Evolutionary conservation across 2,797 vertebrate species (phyloP).

Genomic region (Apodemus agrarius): DNA sequence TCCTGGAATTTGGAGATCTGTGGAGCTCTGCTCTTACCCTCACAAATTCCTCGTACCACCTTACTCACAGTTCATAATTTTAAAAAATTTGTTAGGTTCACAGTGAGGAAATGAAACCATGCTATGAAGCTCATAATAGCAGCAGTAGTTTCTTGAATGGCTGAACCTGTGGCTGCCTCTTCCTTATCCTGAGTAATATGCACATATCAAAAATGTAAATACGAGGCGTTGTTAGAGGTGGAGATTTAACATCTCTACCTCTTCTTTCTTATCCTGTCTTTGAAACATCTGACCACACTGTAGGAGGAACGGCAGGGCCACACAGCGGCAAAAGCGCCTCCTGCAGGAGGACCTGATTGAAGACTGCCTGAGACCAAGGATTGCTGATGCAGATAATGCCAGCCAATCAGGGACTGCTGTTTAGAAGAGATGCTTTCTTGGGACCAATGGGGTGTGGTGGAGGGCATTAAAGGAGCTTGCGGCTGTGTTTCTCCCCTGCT

Average conservation of each 20-base stretch:
- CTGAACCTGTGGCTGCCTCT: neutral
- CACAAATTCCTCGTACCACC: neutral
- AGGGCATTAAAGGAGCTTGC: neutral
- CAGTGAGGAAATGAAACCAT: slow-evolving; percentile 14
- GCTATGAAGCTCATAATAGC: neutral
- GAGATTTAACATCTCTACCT: neutral
- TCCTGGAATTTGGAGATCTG: neutral
- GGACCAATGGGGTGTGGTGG: neutral
- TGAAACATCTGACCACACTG: neutral
- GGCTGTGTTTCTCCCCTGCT: neutral
- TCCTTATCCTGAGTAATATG: neutral
- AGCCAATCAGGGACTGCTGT: neutral
- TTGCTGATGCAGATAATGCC: neutral
- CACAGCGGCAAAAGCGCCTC: neutral
- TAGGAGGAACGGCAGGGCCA: neutral
- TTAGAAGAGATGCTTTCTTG: neutral
- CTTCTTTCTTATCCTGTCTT: neutral
- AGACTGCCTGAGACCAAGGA: neutral
- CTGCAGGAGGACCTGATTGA: neutral
- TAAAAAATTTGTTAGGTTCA: neutral
- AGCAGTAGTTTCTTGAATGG: neutral
- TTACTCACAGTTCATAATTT: neutral
- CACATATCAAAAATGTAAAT: neutral
- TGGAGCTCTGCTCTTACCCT: neutral
- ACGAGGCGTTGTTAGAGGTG: neutral